phyloP scores from a whole-genome alignment of 2,113 vertebrate species.

The Lontra canadensis region DNA sequence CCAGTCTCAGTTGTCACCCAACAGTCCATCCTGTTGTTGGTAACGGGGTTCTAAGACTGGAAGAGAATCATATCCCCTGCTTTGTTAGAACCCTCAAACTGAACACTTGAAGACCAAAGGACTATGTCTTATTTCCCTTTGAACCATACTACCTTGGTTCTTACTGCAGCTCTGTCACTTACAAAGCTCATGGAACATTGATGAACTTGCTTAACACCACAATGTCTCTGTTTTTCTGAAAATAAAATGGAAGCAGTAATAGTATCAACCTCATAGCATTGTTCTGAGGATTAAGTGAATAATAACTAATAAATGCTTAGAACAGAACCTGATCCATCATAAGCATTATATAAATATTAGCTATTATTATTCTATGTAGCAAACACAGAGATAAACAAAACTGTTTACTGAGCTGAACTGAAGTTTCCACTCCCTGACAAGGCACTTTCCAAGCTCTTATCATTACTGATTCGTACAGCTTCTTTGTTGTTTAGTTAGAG shows the following conservation, averaged over 20 bases:
- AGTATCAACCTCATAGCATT: neutral
- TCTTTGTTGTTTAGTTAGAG: neutral
- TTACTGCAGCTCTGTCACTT: neutral
- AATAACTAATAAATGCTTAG: neutral
- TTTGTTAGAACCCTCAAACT: neutral
- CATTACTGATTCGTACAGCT: neutral
- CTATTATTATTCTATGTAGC: neutral
- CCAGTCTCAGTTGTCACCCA: neutral
- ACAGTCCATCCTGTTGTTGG: neutral
- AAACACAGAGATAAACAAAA: neutral
- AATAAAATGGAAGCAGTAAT: neutral
- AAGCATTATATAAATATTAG: neutral
- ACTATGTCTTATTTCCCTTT: neutral
- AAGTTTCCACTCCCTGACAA: neutral
- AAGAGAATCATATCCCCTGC: neutral
- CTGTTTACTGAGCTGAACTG: neutral
- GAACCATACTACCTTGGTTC: neutral
- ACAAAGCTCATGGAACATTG: neutral
- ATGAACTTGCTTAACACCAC: neutral
- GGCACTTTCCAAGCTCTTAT: neutral
- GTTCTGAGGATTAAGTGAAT: slow-evolving; percentile 20
- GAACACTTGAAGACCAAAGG: neutral
- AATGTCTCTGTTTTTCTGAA: neutral
- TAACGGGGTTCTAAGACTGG: neutral
- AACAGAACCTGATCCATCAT: neutral